phyloP scores from a whole-genome alignment of 2,888 invertebrate species.

The Hipparchia semele region DNA sequence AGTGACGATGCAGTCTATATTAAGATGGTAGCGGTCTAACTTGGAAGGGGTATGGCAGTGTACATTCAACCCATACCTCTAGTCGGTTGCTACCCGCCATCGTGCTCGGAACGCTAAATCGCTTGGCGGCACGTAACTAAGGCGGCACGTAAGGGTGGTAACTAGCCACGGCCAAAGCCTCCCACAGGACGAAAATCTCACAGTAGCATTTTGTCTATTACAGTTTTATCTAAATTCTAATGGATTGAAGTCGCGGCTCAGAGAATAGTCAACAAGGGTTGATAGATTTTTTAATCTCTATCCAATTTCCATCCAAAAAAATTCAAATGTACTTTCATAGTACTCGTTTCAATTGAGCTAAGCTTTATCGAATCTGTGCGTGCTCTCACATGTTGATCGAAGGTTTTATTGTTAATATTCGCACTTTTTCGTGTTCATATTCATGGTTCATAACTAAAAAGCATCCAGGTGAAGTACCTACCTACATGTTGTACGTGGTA shows the following conservation, averaged over 20 bases:
- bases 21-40: no score
- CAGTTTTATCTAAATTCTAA: background rate
- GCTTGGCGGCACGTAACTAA: no score
- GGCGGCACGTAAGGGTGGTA: no score
- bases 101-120: no score
- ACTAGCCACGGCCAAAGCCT: no score
- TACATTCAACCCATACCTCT: no score
- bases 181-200: no score
- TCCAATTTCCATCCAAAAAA: conserved; percentile 7
- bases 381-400: conserved; percentile 29
- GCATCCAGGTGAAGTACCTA: background rate
- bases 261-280: conserved; percentile 1
- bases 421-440: background rate
- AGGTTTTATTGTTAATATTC: conserved; percentile 20
- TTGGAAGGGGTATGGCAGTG: no score
- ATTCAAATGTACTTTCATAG: conserved; percentile 13
- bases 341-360: conserved; percentile 19
- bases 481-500: no score
- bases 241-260: background rate
- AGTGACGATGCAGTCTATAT: no score
- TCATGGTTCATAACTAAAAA: background rate
- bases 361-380: conserved; percentile 22
- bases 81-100: no score
- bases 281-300: conserved; percentile 17
- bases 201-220: no score